Evolutionary conservation across 2,113 vertebrate species (phyloP).

Genomic region (Carettochelys insculpta): DNA sequence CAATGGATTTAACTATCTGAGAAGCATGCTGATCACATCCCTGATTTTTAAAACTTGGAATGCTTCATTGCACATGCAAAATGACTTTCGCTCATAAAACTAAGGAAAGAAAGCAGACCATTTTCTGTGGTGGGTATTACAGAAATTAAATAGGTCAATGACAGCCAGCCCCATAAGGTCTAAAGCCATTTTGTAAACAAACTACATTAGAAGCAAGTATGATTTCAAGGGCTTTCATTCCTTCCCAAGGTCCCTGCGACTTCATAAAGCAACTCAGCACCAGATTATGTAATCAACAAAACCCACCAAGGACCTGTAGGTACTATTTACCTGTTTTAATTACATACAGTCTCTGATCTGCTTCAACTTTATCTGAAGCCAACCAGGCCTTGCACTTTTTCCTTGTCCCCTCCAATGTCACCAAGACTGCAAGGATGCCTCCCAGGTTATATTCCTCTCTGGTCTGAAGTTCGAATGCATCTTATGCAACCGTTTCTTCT

Average conservation of each 20-base stretch:
- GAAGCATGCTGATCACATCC: background rate
- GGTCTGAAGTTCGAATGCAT: background rate
- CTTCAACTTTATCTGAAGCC: background rate
- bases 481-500: background rate
- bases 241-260: background rate
- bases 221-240: background rate
- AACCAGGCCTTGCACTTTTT: background rate
- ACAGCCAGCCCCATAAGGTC: background rate
- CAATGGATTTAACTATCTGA: background rate
- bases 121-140: background rate
- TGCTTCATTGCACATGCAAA: background rate
- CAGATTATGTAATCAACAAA: background rate
- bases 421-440: accelerated
- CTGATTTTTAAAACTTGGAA: background rate
- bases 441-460: background rate
- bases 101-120: background rate
- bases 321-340: background rate
- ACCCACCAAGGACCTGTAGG: background rate
- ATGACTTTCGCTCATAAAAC: background rate
- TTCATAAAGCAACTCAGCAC: background rate
- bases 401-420: background rate
- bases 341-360: background rate
- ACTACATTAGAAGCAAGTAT: background rate
- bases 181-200: background rate
- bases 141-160: background rate